Conservation (phyloP, 1,140 invertebrate genomes). For the Zaprionus tsacasi region DNA sequence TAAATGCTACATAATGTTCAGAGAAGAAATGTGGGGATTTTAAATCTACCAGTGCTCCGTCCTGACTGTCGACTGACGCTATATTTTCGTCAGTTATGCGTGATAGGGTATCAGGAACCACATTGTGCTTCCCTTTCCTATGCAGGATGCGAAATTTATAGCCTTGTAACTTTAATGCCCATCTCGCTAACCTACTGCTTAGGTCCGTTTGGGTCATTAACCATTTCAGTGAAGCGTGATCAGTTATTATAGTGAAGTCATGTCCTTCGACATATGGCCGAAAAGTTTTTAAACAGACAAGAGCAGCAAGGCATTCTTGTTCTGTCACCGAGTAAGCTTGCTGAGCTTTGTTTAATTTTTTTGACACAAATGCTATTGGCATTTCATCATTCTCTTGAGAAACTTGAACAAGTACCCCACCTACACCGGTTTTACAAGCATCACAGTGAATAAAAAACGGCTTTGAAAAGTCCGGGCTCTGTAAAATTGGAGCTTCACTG, state of each 20-base stretch:
- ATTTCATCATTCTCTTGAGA: conserved; percentile 10
- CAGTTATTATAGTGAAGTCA: background rate
- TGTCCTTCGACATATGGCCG: conserved; percentile 17
- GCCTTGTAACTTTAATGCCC: conserved; percentile 12
- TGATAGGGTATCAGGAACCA: background rate
- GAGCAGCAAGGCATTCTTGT: conserved; percentile 13
- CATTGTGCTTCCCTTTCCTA: background rate
- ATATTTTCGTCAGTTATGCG: background rate
- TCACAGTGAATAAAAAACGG: conserved; percentile 26
- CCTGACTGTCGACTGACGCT: background rate
- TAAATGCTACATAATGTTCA: background rate
- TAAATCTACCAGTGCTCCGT: background rate
- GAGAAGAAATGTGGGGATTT: background rate
- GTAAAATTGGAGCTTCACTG: conserved; percentile 9
- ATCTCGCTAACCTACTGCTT: conserved; percentile 6
- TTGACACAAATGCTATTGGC: conserved; percentile 6
- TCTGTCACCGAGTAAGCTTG: conserved; percentile 22
- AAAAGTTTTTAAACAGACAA: conserved; percentile 19
- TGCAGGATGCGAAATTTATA: background rate
- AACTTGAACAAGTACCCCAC: conserved; percentile 7
- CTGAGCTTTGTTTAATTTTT: conserved; percentile 22
- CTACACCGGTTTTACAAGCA: conserved; percentile 21
- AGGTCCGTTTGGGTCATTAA: conserved; percentile 17
- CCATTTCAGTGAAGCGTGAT: background rate
- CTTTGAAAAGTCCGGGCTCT: background rate